phyloP scores from a whole-genome alignment of 2,797 vertebrate genomes.

The Lemur catta region DNA sequence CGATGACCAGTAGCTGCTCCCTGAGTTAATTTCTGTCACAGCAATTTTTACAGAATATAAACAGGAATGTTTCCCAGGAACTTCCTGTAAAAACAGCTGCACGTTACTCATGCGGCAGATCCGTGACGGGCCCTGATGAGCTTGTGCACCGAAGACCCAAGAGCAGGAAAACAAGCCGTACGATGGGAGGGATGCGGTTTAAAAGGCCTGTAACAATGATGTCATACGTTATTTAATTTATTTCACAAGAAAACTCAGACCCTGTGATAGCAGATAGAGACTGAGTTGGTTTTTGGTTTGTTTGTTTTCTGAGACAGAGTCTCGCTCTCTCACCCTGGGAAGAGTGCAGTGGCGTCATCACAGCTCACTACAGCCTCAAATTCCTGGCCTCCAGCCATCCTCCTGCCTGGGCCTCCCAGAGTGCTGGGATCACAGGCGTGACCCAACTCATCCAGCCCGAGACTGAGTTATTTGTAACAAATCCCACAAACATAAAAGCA shows the following conservation, averaged over 20 bases:
- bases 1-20: not conserved
- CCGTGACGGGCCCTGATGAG: not conserved
- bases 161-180: rapidly evolving
- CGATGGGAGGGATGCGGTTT: not conserved
- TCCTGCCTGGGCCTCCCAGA: not conserved
- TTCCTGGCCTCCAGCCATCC: not conserved
- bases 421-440: not conserved
- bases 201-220: rapidly evolving
- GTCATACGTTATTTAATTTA: rapidly evolving
- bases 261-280: not conserved
- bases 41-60: not conserved
- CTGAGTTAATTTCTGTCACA: not conserved
- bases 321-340: not conserved
- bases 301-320: not conserved
- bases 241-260: not conserved
- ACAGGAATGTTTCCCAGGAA: not conserved
- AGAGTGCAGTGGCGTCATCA: not conserved
- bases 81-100: not conserved
- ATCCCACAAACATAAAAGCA: not conserved
- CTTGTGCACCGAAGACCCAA: not conserved
- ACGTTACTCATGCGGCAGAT: not conserved
- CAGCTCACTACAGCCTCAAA: not conserved
- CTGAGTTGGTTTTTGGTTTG: not conserved
- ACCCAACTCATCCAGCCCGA: not conserved
- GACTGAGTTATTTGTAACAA: not conserved